Evolutionary conservation across 2,113 vertebrate genomes (phyloP).

Genomic region (Oncorhynchus clarkii): DNA sequence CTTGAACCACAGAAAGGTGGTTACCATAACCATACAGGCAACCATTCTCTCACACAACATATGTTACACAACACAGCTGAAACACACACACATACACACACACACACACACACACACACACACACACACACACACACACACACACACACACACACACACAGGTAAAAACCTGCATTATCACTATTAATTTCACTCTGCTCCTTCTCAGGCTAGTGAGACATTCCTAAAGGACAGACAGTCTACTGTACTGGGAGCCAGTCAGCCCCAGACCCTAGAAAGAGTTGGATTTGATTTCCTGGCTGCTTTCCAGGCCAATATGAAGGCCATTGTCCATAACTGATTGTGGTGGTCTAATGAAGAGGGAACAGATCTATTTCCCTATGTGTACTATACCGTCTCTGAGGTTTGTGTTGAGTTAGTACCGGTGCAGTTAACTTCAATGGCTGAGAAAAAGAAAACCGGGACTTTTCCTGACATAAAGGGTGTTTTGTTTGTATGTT

Average conservation of each 20-base stretch:
- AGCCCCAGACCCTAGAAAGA: constrained; percentile 10
- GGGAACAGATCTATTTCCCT: constrained; percentile 35
- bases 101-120: not conserved
- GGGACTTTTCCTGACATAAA: constrained; percentile 69
- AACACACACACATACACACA: constrained; percentile 2
- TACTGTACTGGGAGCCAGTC: constrained; percentile 1
- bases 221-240: constrained; percentile 25
- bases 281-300: not conserved
- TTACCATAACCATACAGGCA: constrained; percentile 21
- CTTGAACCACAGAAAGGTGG: not conserved
- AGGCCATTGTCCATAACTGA: constrained; percentile 21
- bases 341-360: constrained; percentile 40
- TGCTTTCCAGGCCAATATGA: not conserved
- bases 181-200: constrained; percentile 35
- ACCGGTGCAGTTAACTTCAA: constrained; percentile 59
- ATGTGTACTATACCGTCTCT: constrained; percentile 51
- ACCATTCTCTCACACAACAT: constrained; percentile 30
- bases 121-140: not conserved
- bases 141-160: constrained; percentile 6
- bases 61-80: constrained; percentile 26
- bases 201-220: constrained; percentile 32
- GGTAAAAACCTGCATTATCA: constrained; percentile 7
- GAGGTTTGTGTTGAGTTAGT: constrained; percentile 57
- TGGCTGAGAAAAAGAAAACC: constrained; percentile 63
- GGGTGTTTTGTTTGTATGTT: constrained; percentile 76